Evolutionary conservation across 2,888 invertebrate species (phyloP).

Genomic region (Coecobrya sp.): DNA sequence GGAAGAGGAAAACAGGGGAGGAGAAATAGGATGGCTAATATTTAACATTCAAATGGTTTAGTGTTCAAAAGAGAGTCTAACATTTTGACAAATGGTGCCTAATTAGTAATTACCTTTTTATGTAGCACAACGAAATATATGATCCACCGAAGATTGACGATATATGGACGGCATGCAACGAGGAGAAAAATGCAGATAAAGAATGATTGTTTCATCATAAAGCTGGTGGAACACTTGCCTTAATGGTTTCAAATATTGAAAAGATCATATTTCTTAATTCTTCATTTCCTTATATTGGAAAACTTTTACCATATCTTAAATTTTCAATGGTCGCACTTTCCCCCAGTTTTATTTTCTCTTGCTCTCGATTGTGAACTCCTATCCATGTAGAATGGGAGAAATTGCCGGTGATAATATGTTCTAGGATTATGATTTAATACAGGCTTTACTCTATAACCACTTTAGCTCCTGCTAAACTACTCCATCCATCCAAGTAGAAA

Average conservation of each 20-base stretch:
- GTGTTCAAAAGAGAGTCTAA: not conserved
- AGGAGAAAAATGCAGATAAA: too few relatives aligned
- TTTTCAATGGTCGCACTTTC: conserved; percentile 24
- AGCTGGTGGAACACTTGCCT: too few relatives aligned
- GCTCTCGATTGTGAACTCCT: not conserved
- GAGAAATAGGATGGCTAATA: not conserved
- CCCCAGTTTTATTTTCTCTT: not conserved
- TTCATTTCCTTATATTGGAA: not conserved
- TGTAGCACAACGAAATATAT: not conserved
- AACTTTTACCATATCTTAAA: not conserved
- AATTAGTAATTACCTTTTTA: not conserved
- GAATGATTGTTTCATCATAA: too few relatives aligned
- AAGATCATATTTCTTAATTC: too few relatives aligned
- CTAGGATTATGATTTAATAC: conserved; percentile 43
- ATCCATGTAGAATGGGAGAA: conserved; percentile 20
- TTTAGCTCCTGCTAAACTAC: conserved; percentile 45
- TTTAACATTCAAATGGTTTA: not conserved
- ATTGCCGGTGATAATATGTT: not conserved
- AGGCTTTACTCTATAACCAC: not conserved
- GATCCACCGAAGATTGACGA: too few relatives aligned
- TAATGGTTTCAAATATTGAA: too few relatives aligned
- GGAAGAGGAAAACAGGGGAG: not conserved
- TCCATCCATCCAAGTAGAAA: conserved; percentile 34
- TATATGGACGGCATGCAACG: too few relatives aligned
- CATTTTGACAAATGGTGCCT: not conserved